Conservation (phyloP, 2,888 invertebrate genomes). For the Chaetogeoica ovagalla region DNA sequence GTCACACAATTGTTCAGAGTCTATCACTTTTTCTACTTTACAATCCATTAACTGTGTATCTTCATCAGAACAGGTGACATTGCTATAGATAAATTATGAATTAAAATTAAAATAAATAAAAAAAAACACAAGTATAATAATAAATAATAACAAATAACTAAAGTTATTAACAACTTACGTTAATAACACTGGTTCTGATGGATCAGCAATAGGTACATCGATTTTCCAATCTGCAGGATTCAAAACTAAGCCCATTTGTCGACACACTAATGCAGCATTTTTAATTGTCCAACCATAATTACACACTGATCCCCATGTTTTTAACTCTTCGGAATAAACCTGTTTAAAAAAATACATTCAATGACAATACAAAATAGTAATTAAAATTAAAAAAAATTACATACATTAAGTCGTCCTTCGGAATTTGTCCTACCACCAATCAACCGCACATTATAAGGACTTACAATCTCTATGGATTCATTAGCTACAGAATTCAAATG, state of each 20-base stretch:
- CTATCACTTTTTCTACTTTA: conserved; percentile 72
- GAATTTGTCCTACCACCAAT: conserved; percentile 69
- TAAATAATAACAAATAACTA: too few species aligned
- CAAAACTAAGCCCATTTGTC: conserved; percentile 88
- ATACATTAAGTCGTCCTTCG: conserved; percentile 82
- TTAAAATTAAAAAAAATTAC: conserved; percentile 25
- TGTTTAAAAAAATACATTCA: conserved; percentile 58
- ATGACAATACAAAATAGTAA: not conserved
- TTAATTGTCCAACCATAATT: conserved; percentile 92
- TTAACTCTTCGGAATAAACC: conserved; percentile 72
- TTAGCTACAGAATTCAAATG: conserved; percentile 61
- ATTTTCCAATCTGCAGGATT: conserved; percentile 91
- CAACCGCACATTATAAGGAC: conserved; percentile 55
- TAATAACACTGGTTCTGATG: conserved; percentile 74
- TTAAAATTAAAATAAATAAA: not conserved
- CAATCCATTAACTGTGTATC: conserved; percentile 90
- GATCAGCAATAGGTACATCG: conserved; percentile 79
- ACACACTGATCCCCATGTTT: conserved; percentile 95
- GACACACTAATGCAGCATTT: conserved; percentile 91
- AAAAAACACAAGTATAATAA: conserved; percentile 2
- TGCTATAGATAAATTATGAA: conserved; percentile 61
- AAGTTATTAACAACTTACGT: conserved; percentile 59
- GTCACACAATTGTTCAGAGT: conserved; percentile 86
- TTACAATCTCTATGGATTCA: conserved; percentile 60
- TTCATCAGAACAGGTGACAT: conserved; percentile 87